Conservation (phyloP, 2,797 vertebrate species). For the Todus mexicanus region DNA sequence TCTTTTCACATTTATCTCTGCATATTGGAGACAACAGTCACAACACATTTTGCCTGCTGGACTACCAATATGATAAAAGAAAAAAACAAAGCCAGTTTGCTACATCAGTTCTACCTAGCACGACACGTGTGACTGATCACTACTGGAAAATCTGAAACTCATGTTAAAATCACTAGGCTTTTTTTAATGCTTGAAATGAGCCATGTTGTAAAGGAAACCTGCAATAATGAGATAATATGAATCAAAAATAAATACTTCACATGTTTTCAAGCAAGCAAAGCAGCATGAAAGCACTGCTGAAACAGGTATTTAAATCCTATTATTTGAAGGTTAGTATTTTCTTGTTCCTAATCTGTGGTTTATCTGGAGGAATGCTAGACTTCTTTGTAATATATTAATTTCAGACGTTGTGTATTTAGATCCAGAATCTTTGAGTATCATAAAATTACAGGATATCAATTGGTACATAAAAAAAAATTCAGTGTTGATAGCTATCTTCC, state of each 20-base stretch:
- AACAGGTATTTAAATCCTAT: slow-evolving; percentile 63
- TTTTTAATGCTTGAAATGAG: slow-evolving; percentile 69
- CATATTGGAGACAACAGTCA: slow-evolving; percentile 19
- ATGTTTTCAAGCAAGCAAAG: slow-evolving; percentile 69
- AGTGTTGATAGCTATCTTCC: neutral
- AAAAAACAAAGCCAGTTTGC: slow-evolving; percentile 59
- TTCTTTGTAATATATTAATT: slow-evolving; percentile 50
- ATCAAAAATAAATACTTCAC: slow-evolving; percentile 78
- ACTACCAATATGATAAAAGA: slow-evolving; percentile 46
- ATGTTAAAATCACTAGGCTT: slow-evolving; percentile 75
- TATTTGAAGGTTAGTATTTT: slow-evolving; percentile 68
- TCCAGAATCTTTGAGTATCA: neutral
- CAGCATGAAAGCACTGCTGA: slow-evolving; percentile 25
- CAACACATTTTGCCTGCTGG: slow-evolving; percentile 55
- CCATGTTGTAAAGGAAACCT: slow-evolving; percentile 77
- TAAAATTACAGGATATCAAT: neutral
- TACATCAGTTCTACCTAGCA: slow-evolving; percentile 54
- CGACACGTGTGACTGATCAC: slow-evolving; percentile 47
- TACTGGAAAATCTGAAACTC: slow-evolving; percentile 72
- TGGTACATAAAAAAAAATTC: neutral
- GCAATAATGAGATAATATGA: slow-evolving; percentile 77
- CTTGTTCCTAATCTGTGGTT: slow-evolving; percentile 30
- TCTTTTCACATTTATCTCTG: slow-evolving; percentile 41
- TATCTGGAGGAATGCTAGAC: slow-evolving; percentile 30
- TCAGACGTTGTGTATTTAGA: slow-evolving; percentile 23